phyloP scores from a whole-genome alignment of 2,888 invertebrate species.

The Trileptium ribeirensis region DNA sequence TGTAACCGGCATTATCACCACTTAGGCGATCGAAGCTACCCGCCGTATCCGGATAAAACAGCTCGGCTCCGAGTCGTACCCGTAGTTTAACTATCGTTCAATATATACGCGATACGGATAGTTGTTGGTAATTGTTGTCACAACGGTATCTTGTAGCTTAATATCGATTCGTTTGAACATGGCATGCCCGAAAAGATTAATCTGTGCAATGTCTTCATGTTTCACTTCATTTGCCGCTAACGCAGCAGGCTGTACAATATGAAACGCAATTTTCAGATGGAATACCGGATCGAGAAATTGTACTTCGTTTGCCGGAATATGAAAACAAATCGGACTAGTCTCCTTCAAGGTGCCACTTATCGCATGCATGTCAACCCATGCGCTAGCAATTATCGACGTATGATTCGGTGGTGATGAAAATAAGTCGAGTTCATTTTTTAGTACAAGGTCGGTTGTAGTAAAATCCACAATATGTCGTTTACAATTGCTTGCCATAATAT shows the following conservation, averaged over 20 bases:
- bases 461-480: too few relatives aligned
- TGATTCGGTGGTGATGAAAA: not conserved
- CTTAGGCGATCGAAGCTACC: too few relatives aligned
- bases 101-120: too few relatives aligned
- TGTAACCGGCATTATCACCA: too few relatives aligned
- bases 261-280: not conserved
- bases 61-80: too few relatives aligned
- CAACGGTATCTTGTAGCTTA: not conserved
- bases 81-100: too few relatives aligned
- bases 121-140: too few relatives aligned
- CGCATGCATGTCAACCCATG: not conserved
- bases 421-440: not conserved
- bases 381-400: not conserved
- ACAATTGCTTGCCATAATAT: too few relatives aligned
- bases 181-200: conserved; percentile 10
- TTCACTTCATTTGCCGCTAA: too few relatives aligned
- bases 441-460: too few relatives aligned
- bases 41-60: too few relatives aligned
- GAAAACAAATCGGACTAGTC: not conserved
- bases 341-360: not conserved
- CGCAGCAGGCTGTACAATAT: too few relatives aligned
- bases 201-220: not conserved
- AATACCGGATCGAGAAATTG: not conserved
- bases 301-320: not conserved
- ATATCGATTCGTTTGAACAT: not conserved